phyloP scores from a whole-genome alignment of 53 echinoderm and acorn worm species.

The Paracentrotus lividus region DNA sequence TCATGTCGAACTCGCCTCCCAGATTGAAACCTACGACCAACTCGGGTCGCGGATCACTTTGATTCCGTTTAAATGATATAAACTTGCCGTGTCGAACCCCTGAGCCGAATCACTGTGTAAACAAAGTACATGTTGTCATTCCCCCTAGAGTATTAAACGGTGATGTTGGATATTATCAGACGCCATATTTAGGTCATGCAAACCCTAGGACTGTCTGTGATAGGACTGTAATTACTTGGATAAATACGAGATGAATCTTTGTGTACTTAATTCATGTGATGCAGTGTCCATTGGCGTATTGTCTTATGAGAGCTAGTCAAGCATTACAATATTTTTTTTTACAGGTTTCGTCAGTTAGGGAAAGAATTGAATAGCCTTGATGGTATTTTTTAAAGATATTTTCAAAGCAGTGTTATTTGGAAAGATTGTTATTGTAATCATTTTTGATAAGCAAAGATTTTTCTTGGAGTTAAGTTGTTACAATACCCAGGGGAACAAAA shows the following conservation, averaged over 20 bases:
- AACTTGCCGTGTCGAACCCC: too few relatives aligned
- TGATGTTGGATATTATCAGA: not conserved
- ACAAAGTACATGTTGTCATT: constrained; percentile 5
- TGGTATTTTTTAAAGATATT: not conserved
- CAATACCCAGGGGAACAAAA: too few relatives aligned
- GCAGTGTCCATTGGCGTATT: not conserved
- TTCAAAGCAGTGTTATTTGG: not conserved
- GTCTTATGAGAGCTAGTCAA: too few relatives aligned
- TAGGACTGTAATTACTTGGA: not conserved
- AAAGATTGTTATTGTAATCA: not conserved
- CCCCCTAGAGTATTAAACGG: not conserved
- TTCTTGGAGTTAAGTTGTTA: too few relatives aligned
- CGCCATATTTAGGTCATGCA: constrained; percentile 1
- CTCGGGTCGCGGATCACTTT: too few relatives aligned
- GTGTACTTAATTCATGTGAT: not conserved
- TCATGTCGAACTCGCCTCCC: too few relatives aligned
- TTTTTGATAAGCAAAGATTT: not conserved
- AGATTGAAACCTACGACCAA: too few relatives aligned
- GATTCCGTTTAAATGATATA: too few relatives aligned
- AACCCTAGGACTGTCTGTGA: not conserved
- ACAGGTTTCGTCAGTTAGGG: not conserved
- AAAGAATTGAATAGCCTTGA: not conserved
- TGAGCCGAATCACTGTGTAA: too few relatives aligned
- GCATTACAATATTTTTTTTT: not conserved
- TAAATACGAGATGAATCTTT: not conserved